phyloP scores from a whole-genome alignment of 2,797 vertebrate genomes.

The Oreonectes daqikongensis region DNA sequence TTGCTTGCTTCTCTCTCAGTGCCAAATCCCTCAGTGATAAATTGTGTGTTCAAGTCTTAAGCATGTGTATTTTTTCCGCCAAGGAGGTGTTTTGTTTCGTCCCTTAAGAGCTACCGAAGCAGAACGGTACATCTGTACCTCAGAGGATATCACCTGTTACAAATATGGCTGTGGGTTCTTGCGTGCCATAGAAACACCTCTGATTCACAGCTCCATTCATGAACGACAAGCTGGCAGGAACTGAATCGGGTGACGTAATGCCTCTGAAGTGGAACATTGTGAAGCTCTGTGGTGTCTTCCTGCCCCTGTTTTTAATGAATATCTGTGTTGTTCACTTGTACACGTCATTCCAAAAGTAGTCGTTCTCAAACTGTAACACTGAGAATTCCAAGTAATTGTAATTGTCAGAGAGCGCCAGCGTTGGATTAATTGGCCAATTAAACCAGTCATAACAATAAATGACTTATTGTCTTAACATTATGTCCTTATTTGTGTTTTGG shows the following conservation, averaged over 20 bases:
- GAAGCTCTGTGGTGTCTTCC: not conserved
- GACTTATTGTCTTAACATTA: no score
- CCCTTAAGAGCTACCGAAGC: slow-evolving; percentile 16
- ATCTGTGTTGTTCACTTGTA: not conserved
- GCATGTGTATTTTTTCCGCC: slow-evolving; percentile 10
- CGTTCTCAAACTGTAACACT: not conserved
- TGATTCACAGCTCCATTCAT: slow-evolving; percentile 18
- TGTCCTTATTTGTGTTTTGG: no score
- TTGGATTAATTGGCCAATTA: not conserved
- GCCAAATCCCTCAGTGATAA: slow-evolving; percentile 9
- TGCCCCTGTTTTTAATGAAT: not conserved
- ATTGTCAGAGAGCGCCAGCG: not conserved
- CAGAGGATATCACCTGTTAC: slow-evolving; percentile 16
- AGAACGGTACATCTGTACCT: slow-evolving; percentile 5
- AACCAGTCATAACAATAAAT: not conserved
- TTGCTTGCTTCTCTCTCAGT: slow-evolving; percentile 8
- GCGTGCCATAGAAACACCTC: not conserved
- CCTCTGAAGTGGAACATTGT: not conserved
- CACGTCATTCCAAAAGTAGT: not conserved
- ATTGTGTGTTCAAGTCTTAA: slow-evolving; percentile 13
- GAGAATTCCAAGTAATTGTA: not conserved
- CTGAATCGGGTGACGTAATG: not conserved
- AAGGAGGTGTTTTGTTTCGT: slow-evolving; percentile 35
- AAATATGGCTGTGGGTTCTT: slow-evolving; percentile 9
- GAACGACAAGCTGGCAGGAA: not conserved